Conservation (phyloP, 2,888 invertebrate species). For the Rutpela maculata region DNA sequence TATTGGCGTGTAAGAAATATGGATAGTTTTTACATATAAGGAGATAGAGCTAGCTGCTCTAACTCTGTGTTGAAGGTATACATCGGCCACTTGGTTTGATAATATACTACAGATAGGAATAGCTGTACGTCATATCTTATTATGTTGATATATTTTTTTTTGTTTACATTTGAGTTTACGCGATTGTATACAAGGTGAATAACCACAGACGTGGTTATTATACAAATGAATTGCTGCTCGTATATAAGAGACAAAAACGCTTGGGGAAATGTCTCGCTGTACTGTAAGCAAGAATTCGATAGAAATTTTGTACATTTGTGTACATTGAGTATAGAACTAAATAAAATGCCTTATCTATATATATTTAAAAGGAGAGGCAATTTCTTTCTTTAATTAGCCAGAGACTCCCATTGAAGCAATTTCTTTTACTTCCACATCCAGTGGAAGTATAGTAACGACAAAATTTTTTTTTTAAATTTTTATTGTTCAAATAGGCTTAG, state of each 20-base stretch:
- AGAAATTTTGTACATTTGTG: too few species aligned
- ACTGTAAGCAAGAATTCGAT: not conserved
- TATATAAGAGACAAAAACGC: conserved; percentile 16
- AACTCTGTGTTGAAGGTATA: conserved; percentile 25
- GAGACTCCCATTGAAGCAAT: too few species aligned
- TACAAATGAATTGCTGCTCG: conserved; percentile 28
- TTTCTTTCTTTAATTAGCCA: too few species aligned
- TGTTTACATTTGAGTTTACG: conserved; percentile 39
- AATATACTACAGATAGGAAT: conserved; percentile 30
- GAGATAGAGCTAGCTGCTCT: conserved; percentile 21
- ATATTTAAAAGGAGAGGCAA: too few species aligned
- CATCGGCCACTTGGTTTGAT: conserved; percentile 30
- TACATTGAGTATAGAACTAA: too few species aligned
- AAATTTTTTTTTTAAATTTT: too few species aligned
- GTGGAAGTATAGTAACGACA: too few species aligned
- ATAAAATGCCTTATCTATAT: too few species aligned
- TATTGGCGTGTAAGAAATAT: conserved; percentile 20
- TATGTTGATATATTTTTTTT: conserved; percentile 37
- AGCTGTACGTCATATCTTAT: conserved; percentile 34
- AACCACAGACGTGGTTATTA: conserved; percentile 35
- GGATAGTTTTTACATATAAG: conserved; percentile 30
- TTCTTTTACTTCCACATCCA: too few species aligned
- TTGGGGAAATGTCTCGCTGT: not conserved
- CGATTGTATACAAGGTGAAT: conserved; percentile 41
- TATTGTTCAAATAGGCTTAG: too few species aligned